Base-by-base conservation (phyloP, 2,113 vertebrate genomes). In the Oreotrochilus melanogaster region DNA sequence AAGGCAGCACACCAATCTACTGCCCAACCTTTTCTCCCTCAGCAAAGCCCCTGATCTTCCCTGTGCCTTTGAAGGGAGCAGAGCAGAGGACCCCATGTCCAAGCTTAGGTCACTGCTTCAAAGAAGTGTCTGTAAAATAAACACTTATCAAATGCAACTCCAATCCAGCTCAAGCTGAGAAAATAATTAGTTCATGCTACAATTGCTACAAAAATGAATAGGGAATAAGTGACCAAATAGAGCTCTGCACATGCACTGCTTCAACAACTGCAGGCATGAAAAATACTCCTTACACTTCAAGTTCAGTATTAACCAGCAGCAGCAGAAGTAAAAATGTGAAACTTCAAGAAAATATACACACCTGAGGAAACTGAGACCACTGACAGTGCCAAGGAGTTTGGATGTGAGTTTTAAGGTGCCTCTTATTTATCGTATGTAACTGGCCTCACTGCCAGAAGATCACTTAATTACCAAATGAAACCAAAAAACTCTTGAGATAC, bases 101-200 rank as follows among this genome's bases (percentile, higher is more conserved):
- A 64, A 7, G 27, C 48, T 87, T 17, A n/a, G 57, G 71, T 70
- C 37, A 53, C 33, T 47, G 50, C 78, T 93, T 96, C 83, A 88
- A 92, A 88, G 65, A 89, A 66, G 33, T 7, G 3, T 31, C 74
- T 84, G 65, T 53, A 84, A 95, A 96, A 91, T 91, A 92, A 95
- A 87, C 87, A 88, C 19, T 56, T 89, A 95, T 48, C 67, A 86
- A 96, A 96, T 1, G 8, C 64, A 81, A 88, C 86, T 88, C 61
- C 54, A 73, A 66, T 78, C 69, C 42, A 64, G 53, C 80, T 94
- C 92, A 96, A 92, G 80, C 89, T 88, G 92, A 95, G 92, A 94
- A 97, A 96, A 95, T 94, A 96, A 96, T 93, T 94, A 93, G 93
- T 95, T 97, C 65, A 72, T 72, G 86, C 64, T 92, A 96, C 67